Evolutionary conservation across 2,797 vertebrate genomes (phyloP), one percentile per base, ranked within the genome.

Genomic region (Nothura maculosa): DNA sequence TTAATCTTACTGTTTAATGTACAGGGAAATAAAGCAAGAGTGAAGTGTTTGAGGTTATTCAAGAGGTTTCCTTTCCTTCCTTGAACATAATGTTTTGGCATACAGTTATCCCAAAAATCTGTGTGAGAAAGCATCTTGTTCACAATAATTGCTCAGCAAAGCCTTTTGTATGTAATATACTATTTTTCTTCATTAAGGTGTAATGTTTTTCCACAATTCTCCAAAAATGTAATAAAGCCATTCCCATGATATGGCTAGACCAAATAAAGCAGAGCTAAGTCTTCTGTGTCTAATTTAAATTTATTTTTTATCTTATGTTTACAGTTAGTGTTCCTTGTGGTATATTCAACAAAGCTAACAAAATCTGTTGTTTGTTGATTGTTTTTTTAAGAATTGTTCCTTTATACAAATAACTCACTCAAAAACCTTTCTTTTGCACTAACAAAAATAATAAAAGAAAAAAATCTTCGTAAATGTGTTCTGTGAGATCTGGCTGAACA

Each of bases 321-420:
- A 30, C 80, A 80, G 22, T 80, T 96, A 69, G n/a, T 77, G 42
- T 92, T 92, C 82, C 72, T 84, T 79, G 32, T 38, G 58, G 58
- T 67, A 79, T 77, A 58, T 79, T 96, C 87, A 96, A 62, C 92
- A 95, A 95, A 93, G 75, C 27, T 73, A 91, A 78, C 40, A 81
- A 94, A 95, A 54, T 24, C 34, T 77, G 30, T 68, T 85, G 54
- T n/a, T 55, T 55, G 10, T 30, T 17, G 58, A 47, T 55, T 42
- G 50, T 47, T 78, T 85, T 91, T 91, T 78, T 50, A 69, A 27
- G 74, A 68, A 28, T 38, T 60, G 30, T 90, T 93, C 24, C 12
- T 9, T 68, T 74, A 32, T 25, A 68, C 20, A 67, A 69, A 82
- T 66, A 87, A 72, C 30, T 85, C 92, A 38, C 54, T 87, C 70